Evolutionary conservation across 2,113 vertebrate species (phyloP), one percentile per base, ranked within the genome.

Genomic region (Grammomys dolichurus): DNA sequence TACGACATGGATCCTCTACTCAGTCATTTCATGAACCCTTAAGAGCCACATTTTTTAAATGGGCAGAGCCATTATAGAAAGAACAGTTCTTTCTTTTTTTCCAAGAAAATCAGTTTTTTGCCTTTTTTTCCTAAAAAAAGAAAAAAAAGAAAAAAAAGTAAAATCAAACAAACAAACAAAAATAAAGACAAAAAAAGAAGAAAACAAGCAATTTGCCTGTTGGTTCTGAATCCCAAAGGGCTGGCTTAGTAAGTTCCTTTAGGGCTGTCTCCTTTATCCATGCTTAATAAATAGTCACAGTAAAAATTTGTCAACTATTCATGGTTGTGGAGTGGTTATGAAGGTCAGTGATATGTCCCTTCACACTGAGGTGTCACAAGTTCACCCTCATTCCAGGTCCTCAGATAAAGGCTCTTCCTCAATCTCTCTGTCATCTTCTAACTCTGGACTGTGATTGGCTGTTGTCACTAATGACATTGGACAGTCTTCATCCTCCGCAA

Each of bases 201-300:
- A 98, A 98, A 98, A 98, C 99, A 99, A 99, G 98, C 98, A 98
- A 98, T 98, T 99, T 98, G 98, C 98, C 98, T 99, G 99, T 99
- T 99, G 98, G 98, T 98, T 99, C 98, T 98, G 98, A 98, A 98
- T 99, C 99, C 99, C 98, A 99, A 99, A 99, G 99, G 99, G 98
- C 99, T 99, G 98, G 98, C 98, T 98, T 99, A 98, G 98, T 99
- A 99, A 99, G 99, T 99, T 99, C 99, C 99, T 99, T 99, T 98
- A 99, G 99, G 99, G 98, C 97, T 98, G 98, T 99, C 99, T 98
- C 99, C 99, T 98, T 98, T 99, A 99, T 99, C 99, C 99, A 99
- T 99, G 99, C 99, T 99, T 99, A 99, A 99, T 99, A 99, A 99
- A 99, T 99, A 99, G 99, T 99, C 99, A 99, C 99, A 99, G 99